Conservation (phyloP, 2,888 invertebrate species). For the Leucophenga montana region DNA sequence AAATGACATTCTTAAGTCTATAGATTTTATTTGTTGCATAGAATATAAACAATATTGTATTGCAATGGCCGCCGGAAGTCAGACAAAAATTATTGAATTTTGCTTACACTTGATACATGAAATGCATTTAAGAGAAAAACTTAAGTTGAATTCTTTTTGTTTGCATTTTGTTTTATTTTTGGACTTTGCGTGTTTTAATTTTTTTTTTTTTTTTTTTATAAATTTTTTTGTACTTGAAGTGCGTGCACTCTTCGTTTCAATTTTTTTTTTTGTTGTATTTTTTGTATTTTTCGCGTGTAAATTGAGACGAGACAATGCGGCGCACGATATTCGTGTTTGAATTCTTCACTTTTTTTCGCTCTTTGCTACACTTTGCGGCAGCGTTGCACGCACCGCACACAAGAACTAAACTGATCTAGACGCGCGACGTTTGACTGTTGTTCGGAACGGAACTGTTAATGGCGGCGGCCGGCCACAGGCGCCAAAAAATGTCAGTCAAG, state of each 20-base stretch:
- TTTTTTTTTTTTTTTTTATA: background rate
- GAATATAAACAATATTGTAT: background rate
- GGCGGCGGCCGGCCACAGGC: slow-evolving; percentile 12
- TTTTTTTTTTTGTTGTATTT: too few relatives aligned
- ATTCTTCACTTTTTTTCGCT: slow-evolving; percentile 3
- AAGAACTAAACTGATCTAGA: slow-evolving; percentile 40
- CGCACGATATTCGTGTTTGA: background rate
- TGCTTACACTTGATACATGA: background rate
- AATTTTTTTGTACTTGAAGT: background rate
- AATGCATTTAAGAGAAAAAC: background rate
- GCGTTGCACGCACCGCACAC: background rate
- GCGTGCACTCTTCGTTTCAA: background rate
- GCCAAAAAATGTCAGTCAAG: slow-evolving; percentile 27
- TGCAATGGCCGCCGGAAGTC: slow-evolving; percentile 47
- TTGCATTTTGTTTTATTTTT: background rate
- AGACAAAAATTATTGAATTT: background rate
- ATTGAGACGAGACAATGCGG: slow-evolving; percentile 7
- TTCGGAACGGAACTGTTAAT: background rate
- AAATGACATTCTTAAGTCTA: slow-evolving; percentile 50
- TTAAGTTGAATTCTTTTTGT: background rate
- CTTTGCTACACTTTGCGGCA: background rate
- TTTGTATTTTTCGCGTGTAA: too few relatives aligned
- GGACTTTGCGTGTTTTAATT: background rate
- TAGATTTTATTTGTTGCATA: background rate
- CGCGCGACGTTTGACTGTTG: background rate